A percentile compares a stretch with the other conserved stretches of the same genome.
phyloP scores from a whole-genome alignment of 2,888 invertebrate species.

The Coelopa pilipes region DNA sequence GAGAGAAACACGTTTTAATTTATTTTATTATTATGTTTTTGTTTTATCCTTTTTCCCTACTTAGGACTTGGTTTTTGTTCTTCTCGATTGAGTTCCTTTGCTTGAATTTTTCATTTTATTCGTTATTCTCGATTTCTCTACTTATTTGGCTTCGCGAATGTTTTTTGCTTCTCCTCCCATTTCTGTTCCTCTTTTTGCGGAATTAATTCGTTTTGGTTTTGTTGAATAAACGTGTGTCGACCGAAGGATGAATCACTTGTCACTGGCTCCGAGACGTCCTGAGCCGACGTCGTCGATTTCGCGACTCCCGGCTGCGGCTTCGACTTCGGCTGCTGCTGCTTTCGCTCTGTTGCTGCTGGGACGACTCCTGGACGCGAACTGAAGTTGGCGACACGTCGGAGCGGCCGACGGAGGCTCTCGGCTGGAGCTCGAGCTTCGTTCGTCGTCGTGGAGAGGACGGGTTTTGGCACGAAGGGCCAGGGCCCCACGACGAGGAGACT shows the following conservation, averaged over 20 bases:
- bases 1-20: too few relatives aligned
- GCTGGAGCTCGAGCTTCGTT: not conserved
- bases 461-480: not conserved
- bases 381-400: conserved; percentile 12
- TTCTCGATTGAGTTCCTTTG: too few relatives aligned
- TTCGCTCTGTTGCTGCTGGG: conserved; percentile 1
- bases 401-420: conserved; percentile 27
- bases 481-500: too few relatives aligned
- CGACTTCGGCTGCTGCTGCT: not conserved
- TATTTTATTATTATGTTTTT: too few relatives aligned
- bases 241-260: conserved; percentile 5
- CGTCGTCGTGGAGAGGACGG: conserved; percentile 14
- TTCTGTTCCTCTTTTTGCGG: not conserved
- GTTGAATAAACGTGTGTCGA: not conserved
- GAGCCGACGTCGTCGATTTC: too few relatives aligned
- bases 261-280: not conserved
- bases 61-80: too few relatives aligned
- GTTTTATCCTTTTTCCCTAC: too few relatives aligned
- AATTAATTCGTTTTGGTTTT: not conserved
- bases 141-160: too few relatives aligned
- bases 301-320: not conserved
- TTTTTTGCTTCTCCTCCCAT: too few relatives aligned
- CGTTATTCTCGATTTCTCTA: too few relatives aligned
- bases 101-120: too few relatives aligned
- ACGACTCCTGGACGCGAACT: conserved; percentile 32